A percentile compares a stretch with the other conserved stretches of the same genome.
Evolutionary conservation across 2,113 vertebrate genomes (phyloP).

Genomic region (Pelodiscus sinensis): DNA sequence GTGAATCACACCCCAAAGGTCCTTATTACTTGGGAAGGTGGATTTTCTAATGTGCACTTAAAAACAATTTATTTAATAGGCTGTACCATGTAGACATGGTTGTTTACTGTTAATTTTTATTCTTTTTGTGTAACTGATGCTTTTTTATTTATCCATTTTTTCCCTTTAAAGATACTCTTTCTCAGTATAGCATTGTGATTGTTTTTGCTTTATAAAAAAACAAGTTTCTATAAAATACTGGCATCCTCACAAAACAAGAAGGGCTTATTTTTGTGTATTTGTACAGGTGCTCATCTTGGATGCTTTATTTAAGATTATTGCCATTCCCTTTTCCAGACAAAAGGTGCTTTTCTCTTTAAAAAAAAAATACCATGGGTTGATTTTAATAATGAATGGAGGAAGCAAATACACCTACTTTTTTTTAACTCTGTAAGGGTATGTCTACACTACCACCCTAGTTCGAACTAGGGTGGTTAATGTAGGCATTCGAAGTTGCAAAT

Average conservation of each 20-base stretch:
- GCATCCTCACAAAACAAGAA: not conserved
- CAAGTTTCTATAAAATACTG: not conserved
- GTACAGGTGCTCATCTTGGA: not conserved
- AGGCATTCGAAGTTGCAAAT: no score
- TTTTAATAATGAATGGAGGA: not conserved
- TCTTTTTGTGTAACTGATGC: not conserved
- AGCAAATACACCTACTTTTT: not conserved
- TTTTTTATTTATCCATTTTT: conserved; percentile 8
- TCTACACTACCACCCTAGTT: no score
- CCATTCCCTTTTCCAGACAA: not conserved
- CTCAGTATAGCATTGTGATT: not conserved
- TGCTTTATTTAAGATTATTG: not conserved
- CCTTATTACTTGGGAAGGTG: conserved; percentile 56
- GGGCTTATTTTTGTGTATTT: not conserved
- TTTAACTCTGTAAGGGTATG: not conserved
- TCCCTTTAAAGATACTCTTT: not conserved
- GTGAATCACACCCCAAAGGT: conserved; percentile 68
- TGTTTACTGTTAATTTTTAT: conserved; percentile 33
- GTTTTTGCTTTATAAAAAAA: not conserved
- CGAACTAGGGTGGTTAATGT: no score
- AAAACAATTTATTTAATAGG: conserved; percentile 57
- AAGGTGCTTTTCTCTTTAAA: not conserved
- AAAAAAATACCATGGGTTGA: not conserved
- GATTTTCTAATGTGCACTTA: conserved; percentile 63
- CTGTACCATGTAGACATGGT: conserved; percentile 35